phyloP scores from a whole-genome alignment of 1,140 invertebrate species.

The Tetranychus urticae region DNA sequence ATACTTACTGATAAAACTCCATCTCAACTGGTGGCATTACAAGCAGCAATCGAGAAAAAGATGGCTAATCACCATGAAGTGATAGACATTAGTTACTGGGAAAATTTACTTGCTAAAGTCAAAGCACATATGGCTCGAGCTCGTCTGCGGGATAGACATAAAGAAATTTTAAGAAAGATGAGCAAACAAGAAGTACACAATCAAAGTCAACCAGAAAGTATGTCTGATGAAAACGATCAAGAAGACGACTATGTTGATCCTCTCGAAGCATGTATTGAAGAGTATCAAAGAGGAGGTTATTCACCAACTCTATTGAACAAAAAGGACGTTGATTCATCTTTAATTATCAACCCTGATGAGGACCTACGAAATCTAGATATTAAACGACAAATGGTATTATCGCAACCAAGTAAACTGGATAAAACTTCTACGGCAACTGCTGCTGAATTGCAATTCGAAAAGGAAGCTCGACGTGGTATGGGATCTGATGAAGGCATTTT shows the following conservation, averaged over 20 bases:
- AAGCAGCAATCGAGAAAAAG: conserved; percentile 68
- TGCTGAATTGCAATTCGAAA: conserved; percentile 30
- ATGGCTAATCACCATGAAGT: conserved; percentile 57
- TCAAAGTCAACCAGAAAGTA: background rate
- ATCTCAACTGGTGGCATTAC: conserved; percentile 51
- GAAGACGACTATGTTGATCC: background rate
- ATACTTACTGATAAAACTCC: conserved; percentile 87
- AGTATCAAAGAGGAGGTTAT: conserved; percentile 56
- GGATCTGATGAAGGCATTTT: conserved; percentile 60
- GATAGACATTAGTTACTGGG: conserved; percentile 90
- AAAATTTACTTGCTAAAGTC: conserved; percentile 68
- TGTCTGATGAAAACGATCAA: background rate
- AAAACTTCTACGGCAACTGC: conserved; percentile 15
- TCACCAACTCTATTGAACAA: conserved; percentile 45
- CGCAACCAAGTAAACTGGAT: background rate
- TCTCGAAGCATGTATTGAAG: conserved; percentile 19
- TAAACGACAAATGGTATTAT: conserved; percentile 24
- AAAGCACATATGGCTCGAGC: conserved; percentile 89
- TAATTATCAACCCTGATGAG: conserved; percentile 50
- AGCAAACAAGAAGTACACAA: conserved; percentile 20
- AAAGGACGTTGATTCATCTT: conserved; percentile 51
- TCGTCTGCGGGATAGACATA: conserved; percentile 67
- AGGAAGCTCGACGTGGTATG: conserved; percentile 70
- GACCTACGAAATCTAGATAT: conserved; percentile 49
- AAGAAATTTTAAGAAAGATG: conserved; percentile 69